A percentile compares a stretch with the other conserved stretches of the same genome.
Evolutionary conservation across 23 tunicate genomes (phyloP).

Genomic region (Aplidium turbinatum): DNA sequence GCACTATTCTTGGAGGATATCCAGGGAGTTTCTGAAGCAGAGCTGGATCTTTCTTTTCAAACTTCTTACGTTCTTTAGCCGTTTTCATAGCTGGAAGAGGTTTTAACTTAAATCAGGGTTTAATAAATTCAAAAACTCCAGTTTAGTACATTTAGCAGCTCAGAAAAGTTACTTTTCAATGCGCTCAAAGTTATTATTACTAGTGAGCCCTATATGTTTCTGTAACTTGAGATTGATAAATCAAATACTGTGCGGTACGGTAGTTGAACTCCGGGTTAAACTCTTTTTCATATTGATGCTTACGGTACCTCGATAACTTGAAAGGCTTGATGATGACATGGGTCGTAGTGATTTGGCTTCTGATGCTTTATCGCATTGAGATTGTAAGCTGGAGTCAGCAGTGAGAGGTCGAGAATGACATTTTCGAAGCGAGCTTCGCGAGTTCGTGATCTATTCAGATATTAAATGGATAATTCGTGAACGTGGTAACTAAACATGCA

Average conservation of each 20-base stretch:
- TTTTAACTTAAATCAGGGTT: too few species aligned
- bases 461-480: too few species aligned
- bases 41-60: conserved; percentile 13
- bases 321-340: too few species aligned
- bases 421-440: background rate
- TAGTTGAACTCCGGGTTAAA: too few species aligned
- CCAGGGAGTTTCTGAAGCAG: conserved; percentile 32
- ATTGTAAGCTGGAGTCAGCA: conserved; percentile 43
- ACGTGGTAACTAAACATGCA: too few species aligned
- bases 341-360: conserved; percentile 12
- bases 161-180: background rate
- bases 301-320: too few species aligned
- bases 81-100: conserved; percentile 40
- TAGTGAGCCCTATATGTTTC: too few species aligned
- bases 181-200: too few species aligned
- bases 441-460: background rate
- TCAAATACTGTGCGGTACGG: too few species aligned
- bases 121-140: too few species aligned
- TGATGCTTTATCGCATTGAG: conserved; percentile 49
- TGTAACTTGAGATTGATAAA: too few species aligned
- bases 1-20: conserved; percentile 43
- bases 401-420: conserved; percentile 41
- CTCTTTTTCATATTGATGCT: too few species aligned
- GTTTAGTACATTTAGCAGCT: background rate
- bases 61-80: conserved; percentile 1